These are phyloP conservation scores for Phoenicopterus ruber DNA, from an alignment of 2,113 vertebrate genomes.

Conservation along the genomic window DNA sequence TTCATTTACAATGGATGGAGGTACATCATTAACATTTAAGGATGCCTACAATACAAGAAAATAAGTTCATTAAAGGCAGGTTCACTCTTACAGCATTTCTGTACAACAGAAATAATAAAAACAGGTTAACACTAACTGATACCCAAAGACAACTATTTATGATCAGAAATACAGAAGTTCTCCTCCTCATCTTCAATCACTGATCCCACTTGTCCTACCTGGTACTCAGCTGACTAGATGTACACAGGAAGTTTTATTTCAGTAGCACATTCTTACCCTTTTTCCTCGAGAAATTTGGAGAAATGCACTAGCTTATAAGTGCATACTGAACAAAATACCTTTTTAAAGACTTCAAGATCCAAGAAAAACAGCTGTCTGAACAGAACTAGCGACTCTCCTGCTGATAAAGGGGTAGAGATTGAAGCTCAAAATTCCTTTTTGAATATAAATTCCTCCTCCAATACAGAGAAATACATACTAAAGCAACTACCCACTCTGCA, in stretches of 20 bases:
- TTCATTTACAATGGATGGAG: constrained; percentile 85
- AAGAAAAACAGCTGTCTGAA: not conserved
- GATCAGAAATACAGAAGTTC: not conserved
- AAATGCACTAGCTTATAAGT: not conserved
- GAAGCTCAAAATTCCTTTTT: not conserved
- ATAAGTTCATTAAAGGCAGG: not conserved
- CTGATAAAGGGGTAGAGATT: not conserved
- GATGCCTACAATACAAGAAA: constrained; percentile 77
- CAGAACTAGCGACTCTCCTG: not conserved
- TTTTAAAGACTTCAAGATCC: not conserved
- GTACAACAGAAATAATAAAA: not conserved
- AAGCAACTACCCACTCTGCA: not conserved
- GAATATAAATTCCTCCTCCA: not conserved
- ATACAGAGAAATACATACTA: not conserved
- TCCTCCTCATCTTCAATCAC: not conserved
- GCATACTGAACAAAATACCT: not conserved
- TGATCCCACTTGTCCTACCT: not conserved
- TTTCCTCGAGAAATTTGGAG: not conserved
- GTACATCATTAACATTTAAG: constrained; percentile 83
- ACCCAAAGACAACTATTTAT: not conserved
- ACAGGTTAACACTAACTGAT: not conserved
- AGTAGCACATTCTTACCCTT: not conserved
- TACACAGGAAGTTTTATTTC: not conserved
- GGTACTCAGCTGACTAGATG: not conserved
- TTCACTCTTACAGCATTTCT: not conserved